Percentiles rank a stretch among this genome's conserved stretches.
Conservation (phyloP, 2,113 vertebrate species). For the Ramphastos sulfuratus region DNA sequence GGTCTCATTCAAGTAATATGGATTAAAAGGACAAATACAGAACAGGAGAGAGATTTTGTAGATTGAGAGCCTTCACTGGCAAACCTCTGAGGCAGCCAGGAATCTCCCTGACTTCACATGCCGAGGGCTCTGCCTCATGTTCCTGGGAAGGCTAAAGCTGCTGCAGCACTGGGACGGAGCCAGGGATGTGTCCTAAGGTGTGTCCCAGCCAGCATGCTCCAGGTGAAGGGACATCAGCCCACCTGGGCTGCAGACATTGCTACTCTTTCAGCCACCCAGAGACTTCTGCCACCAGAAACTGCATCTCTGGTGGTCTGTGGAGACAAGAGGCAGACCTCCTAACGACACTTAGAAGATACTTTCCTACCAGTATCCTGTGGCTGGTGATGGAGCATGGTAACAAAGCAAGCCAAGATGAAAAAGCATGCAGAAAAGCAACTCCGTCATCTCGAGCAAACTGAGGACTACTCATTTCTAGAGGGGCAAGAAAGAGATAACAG, state of each 20-base stretch:
- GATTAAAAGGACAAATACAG: slow-evolving; percentile 20
- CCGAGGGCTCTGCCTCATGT: background rate
- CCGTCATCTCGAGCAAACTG: background rate
- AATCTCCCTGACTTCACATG: background rate
- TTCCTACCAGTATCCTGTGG: background rate
- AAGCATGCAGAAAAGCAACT: background rate
- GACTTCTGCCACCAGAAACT: background rate
- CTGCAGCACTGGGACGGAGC: background rate
- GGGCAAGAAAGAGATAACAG: background rate
- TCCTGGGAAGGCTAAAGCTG: background rate
- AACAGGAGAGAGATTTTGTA: background rate
- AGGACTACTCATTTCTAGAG: background rate
- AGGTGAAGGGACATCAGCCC: background rate
- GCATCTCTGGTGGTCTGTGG: background rate
- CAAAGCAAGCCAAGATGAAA: background rate
- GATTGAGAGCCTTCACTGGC: background rate
- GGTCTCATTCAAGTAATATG: slow-evolving; percentile 43
- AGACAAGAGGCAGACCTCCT: background rate
- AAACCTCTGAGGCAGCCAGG: background rate
- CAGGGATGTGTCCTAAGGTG: background rate
- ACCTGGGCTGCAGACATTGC: background rate
- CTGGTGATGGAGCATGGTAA: background rate
- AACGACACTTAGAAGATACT: background rate
- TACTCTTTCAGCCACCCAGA: background rate
- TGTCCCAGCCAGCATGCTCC: background rate